Percentiles rank a stretch among this genome's conserved stretches.
phyloP scores from a whole-genome alignment of 1,140 invertebrate genomes.

The Reticulitermes speratus region DNA sequence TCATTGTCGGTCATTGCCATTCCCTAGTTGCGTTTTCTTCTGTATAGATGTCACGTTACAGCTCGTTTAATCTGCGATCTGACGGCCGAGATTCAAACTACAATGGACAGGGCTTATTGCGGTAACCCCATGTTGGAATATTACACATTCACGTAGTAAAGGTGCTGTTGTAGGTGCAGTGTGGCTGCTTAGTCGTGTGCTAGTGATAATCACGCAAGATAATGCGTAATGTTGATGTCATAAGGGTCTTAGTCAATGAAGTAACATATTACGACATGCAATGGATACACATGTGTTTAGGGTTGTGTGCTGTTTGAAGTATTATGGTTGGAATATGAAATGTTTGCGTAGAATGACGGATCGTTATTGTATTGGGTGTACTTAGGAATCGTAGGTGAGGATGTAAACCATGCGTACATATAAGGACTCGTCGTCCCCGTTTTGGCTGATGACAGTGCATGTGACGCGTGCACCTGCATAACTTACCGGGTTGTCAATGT shows the following conservation, averaged over 20 bases:
- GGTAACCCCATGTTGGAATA: constrained; percentile 1
- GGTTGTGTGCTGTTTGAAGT: background rate
- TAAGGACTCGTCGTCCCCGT: background rate
- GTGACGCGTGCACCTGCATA: background rate
- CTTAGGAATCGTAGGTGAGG: background rate
- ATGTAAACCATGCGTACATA: background rate
- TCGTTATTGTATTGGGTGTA: constrained; percentile 11
- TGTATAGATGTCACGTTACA: background rate
- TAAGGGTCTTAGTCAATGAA: background rate
- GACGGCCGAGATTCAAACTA: constrained; percentile 27
- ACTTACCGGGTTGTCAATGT: background rate
- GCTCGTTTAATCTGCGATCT: background rate
- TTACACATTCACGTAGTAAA: constrained; percentile 11
- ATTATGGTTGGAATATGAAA: background rate
- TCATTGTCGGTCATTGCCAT: too few species aligned
- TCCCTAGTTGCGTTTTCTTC: too few species aligned
- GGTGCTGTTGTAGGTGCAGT: background rate
- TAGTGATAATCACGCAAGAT: background rate
- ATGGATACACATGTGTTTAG: background rate
- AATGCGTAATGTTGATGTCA: background rate
- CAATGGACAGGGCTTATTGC: background rate
- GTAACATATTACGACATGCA: background rate
- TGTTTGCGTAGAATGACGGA: constrained; percentile 5
- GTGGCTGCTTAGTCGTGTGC: background rate
- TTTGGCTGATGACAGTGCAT: background rate